These are phyloP conservation scores for Hepsetus odoe DNA, from an alignment of 2,113 vertebrate species.

Conservation along the genomic window DNA sequence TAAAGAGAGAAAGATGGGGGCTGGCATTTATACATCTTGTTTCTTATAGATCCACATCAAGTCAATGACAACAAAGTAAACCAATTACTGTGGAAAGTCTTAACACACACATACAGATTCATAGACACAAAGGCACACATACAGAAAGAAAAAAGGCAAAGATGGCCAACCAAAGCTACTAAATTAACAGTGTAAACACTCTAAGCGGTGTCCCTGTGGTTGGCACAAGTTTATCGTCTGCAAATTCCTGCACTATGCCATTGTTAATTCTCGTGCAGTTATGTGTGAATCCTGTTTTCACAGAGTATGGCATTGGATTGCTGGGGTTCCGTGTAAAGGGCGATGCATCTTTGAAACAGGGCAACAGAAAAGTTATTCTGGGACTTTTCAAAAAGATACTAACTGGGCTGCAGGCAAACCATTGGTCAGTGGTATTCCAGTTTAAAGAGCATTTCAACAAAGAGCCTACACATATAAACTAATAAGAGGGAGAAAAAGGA, in stretches of 20 bases:
- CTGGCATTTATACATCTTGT: conserved; percentile 35
- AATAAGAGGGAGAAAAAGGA: conserved; percentile 50
- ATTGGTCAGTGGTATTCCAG: conserved; percentile 60
- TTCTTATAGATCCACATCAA: conserved; percentile 52
- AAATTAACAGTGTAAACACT: neutral
- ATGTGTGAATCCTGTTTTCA: conserved; percentile 33
- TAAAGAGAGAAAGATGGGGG: conserved; percentile 18
- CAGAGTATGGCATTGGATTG: conserved; percentile 50
- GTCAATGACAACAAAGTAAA: neutral
- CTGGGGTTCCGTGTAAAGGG: conserved; percentile 48
- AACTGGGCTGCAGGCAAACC: conserved; percentile 61
- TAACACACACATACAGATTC: neutral
- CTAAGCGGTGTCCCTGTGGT: neutral
- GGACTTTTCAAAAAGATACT: conserved; percentile 70
- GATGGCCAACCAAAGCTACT: conserved; percentile 59
- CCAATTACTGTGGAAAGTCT: neutral
- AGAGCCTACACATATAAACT: conserved; percentile 66
- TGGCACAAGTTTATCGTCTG: neutral
- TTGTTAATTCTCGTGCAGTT: conserved; percentile 38
- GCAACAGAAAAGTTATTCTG: conserved; percentile 60
- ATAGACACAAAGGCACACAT: too few species aligned
- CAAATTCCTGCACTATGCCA: neutral
- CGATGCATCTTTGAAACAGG: conserved; percentile 48
- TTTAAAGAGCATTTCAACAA: conserved; percentile 73
- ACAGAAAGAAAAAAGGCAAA: conserved; percentile 16